Percentiles rank a stretch among this genome's conserved stretches.
Evolutionary conservation across 2,888 invertebrate genomes (phyloP).

Genomic region (Watsonalla cultraria): DNA sequence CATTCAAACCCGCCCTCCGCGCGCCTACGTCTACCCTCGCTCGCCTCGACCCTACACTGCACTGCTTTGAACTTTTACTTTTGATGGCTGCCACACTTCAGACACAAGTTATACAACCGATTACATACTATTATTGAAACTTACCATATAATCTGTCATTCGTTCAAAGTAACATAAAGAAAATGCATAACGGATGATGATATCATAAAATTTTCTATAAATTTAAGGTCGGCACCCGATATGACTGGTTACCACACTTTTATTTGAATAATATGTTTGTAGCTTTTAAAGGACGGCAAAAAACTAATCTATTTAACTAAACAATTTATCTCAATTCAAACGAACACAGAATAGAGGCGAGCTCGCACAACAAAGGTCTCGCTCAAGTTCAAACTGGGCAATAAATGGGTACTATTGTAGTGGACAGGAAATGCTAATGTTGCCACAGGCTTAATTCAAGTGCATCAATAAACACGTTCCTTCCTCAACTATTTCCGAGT

Average conservation of each 20-base stretch:
- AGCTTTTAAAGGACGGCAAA: not conserved
- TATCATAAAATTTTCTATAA: too few relatives aligned
- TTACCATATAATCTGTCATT: too few relatives aligned
- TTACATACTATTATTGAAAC: too few relatives aligned
- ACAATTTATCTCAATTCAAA: not conserved
- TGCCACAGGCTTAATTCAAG: slow-evolving; percentile 11
- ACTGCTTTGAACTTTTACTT: slow-evolving; percentile 29
- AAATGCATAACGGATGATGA: too few relatives aligned
- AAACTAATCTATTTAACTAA: not conserved
- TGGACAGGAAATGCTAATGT: slow-evolving; percentile 4
- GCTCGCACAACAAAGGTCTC: not conserved
- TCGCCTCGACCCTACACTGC: not conserved
- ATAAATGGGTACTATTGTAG: not conserved
- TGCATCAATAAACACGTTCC: slow-evolving; percentile 9
- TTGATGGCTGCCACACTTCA: slow-evolving; percentile 3
- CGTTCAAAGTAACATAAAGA: too few relatives aligned
- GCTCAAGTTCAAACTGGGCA: slow-evolving; percentile 2
- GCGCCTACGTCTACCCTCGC: slow-evolving; percentile 24
- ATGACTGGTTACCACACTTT: too few relatives aligned
- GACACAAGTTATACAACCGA: not conserved
- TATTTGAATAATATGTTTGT: too few relatives aligned
- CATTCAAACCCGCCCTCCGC: slow-evolving; percentile 31
- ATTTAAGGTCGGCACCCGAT: too few relatives aligned
- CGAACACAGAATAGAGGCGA: not conserved
- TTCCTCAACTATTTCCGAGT: slow-evolving; percentile 11